Conservation (phyloP, 2,888 invertebrate species). For the Eilema caniola region DNA sequence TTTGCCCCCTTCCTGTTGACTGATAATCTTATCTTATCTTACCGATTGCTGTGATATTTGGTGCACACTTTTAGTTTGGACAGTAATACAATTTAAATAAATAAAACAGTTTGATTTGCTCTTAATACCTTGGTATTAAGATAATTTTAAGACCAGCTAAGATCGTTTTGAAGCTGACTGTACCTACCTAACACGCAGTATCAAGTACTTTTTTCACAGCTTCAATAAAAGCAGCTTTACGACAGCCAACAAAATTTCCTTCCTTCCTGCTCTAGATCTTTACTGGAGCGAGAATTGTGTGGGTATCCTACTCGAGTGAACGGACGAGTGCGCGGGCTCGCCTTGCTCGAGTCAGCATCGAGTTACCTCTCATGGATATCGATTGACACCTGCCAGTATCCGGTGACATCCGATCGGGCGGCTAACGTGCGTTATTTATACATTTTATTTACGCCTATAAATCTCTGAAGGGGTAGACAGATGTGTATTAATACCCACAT, state of each 20-base stretch:
- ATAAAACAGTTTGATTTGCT: too few species aligned
- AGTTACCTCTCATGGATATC: constrained; percentile 81
- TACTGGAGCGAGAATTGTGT: constrained; percentile 18
- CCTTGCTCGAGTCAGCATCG: constrained; percentile 62
- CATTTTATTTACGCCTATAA: not conserved
- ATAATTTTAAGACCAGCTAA: too few species aligned
- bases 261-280: constrained; percentile 18
- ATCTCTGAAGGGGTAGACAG: too few species aligned
- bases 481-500: too few species aligned
- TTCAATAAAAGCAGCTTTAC: constrained; percentile 2
- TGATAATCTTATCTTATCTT: too few species aligned
- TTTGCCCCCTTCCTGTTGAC: too few species aligned
- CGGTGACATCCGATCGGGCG: constrained; percentile 58
- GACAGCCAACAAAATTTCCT: constrained; percentile 16
- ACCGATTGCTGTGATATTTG: too few species aligned
- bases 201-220: not conserved
- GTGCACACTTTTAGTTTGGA: too few species aligned
- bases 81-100: too few species aligned
- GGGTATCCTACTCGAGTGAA: constrained; percentile 49
- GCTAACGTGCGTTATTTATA: constrained; percentile 38
- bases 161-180: too few species aligned
- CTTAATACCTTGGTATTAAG: too few species aligned
- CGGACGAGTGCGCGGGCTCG: constrained; percentile 64
- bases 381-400: constrained; percentile 67
- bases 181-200: not conserved